A percentile compares a stretch with the other conserved stretches of the same genome.
These are phyloP conservation scores for Dusona sp. DNA, from an alignment of 2,888 invertebrate genomes.

Conservation along the genomic window DNA sequence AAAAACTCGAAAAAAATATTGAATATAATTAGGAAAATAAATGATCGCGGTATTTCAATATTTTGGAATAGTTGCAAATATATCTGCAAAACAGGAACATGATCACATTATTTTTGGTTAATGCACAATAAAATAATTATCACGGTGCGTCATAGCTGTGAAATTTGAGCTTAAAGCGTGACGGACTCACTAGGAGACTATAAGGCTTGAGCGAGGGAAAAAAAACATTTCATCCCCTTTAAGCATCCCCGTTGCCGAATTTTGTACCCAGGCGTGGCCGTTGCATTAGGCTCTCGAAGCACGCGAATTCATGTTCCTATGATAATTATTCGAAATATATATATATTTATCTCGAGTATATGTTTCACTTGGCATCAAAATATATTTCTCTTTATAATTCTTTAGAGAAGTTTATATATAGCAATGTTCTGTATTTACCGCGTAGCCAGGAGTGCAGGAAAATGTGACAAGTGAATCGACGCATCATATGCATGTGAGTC, in stretches of 20 bases:
- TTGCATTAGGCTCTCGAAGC: constrained; percentile 72
- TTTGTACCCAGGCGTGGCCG: constrained; percentile 72
- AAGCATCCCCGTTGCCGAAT: constrained; percentile 64
- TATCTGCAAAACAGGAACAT: not conserved
- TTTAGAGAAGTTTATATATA: constrained; percentile 43
- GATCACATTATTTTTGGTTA: not conserved
- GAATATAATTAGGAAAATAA: not conserved
- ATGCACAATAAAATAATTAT: constrained; percentile 3
- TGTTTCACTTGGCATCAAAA: constrained; percentile 21
- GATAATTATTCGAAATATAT: not conserved
- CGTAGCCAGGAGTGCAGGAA: constrained; percentile 64
- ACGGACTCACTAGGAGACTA: constrained; percentile 73
- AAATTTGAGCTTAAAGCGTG: constrained; percentile 73
- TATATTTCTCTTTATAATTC: constrained; percentile 30
- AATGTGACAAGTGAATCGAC: constrained; percentile 51
- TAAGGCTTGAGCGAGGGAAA: constrained; percentile 46
- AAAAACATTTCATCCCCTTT: constrained; percentile 16
- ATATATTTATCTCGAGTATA: constrained; percentile 13
- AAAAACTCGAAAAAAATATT: not conserved
- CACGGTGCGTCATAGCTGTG: constrained; percentile 42
- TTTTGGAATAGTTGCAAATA: not conserved
- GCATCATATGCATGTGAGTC: not conserved
- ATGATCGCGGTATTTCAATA: not conserved
- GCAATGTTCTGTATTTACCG: constrained; percentile 43
- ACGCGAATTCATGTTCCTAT: not conserved